phyloP scores from a whole-genome alignment of 2,113 vertebrate genomes.

The Alces alces region DNA sequence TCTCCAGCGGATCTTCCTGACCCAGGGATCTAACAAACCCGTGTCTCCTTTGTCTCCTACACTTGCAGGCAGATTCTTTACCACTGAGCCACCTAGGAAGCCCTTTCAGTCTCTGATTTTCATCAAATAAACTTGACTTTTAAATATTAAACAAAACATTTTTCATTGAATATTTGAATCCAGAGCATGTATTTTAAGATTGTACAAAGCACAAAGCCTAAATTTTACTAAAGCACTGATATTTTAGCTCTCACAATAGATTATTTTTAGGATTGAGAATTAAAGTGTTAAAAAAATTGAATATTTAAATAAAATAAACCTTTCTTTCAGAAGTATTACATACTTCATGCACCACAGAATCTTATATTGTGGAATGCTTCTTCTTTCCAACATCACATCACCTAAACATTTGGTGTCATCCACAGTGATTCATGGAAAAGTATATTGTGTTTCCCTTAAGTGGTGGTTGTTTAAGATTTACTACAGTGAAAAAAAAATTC shows the following conservation, averaged over 20 bases:
- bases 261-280: not conserved
- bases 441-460: not conserved
- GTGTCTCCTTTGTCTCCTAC: not conserved
- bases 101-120: not conserved
- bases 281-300: not conserved
- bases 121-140: not conserved
- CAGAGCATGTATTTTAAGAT: not conserved
- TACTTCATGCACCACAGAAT: not conserved
- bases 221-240: conserved; percentile 18
- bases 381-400: conserved; percentile 7
- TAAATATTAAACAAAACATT: conserved; percentile 22
- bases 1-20: too few relatives aligned
- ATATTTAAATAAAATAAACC: not conserved
- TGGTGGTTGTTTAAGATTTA: not conserved
- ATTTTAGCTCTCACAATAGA: not conserved
- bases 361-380: not conserved
- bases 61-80: not conserved
- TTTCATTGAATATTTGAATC: not conserved
- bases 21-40: too few relatives aligned
- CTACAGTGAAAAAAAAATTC: not conserved
- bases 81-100: not conserved
- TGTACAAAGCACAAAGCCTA: not conserved
- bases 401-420: not conserved
- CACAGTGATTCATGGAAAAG: not conserved
- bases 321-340: not conserved